These are phyloP conservation scores for Petrocephalus zakoni DNA, from an alignment of 2,113 vertebrate species.

Conservation along the genomic window DNA sequence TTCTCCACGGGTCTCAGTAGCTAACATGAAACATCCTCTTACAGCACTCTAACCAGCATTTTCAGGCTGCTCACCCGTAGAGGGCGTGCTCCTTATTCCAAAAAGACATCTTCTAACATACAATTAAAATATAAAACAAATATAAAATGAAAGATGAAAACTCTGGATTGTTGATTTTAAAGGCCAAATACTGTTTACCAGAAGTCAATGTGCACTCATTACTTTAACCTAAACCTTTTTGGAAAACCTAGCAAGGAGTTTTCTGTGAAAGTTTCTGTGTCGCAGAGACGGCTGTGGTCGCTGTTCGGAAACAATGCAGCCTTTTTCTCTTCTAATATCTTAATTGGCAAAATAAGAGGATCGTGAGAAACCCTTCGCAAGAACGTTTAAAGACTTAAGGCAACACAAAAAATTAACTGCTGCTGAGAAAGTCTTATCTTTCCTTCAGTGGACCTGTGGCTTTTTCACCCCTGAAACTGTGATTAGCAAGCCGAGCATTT, in stretches of 20 bases:
- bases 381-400: background rate
- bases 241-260: background rate
- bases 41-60: background rate
- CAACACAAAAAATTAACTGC: background rate
- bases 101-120: background rate
- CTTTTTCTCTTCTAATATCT: background rate
- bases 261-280: background rate
- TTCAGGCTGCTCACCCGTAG: background rate
- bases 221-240: background rate
- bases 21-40: background rate
- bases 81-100: background rate
- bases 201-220: background rate
- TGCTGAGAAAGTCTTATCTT: background rate
- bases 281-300: background rate
- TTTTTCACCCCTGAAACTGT: conserved; percentile 10
- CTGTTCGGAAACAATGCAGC: background rate
- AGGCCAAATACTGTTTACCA: background rate
- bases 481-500: background rate
- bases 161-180: background rate
- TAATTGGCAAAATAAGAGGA: background rate
- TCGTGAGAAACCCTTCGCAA: background rate
- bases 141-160: background rate
- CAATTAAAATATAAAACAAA: background rate
- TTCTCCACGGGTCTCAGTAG: background rate
- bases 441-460: background rate